Evolutionary conservation across 2,888 invertebrate species (phyloP), one percentile per base, ranked within the genome.

Genomic region (Eupithecia subfuscata): DNA sequence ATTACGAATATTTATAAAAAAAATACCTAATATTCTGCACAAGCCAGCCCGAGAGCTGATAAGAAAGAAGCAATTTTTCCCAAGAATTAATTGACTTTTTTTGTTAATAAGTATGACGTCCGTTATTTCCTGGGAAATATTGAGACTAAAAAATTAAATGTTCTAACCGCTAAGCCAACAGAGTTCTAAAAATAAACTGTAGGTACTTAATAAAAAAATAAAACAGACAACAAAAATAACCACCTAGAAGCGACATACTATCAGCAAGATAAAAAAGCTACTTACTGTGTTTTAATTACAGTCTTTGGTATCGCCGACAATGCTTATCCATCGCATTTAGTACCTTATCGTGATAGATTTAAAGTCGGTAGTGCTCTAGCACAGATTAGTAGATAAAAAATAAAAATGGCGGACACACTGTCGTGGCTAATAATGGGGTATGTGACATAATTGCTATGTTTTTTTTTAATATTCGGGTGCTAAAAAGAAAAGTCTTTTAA

Each of bases 361-460:
- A 89, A 81, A 83, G 88, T 84, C 73, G 81, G 82, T 85, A 86
- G 86, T 85, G 71, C 79, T 77, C 79, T 75, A 71, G 60, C 77
- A 77, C 68, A 79, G 84, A 85, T 86, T 85, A 84, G 75, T 45
- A 85, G 85, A 89, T 87, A 89, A 90, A 88, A 77, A 89, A 86
- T 37, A 81, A 78, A 77, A 82, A 79, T 79, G 82, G 81, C 84
- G 83, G 82, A 85, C 86, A 85, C 85, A 84, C 83, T 78, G 68
- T 68, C 76, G 78, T 78, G 79, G 82, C 82, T 91, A 91, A 91
- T 91, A 89, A 87, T 84, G 84, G 84, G 84, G 83, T 88, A 82
- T 86, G 86, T 88, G 91, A 91, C 90, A 90, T 91, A 90, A 91
- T 91, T 91, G 87, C 88, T 81, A 78, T 74, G 75, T 83, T 85